Base-by-base conservation (phyloP, 2,888 invertebrate species). In the Apamea sordens region DNA sequence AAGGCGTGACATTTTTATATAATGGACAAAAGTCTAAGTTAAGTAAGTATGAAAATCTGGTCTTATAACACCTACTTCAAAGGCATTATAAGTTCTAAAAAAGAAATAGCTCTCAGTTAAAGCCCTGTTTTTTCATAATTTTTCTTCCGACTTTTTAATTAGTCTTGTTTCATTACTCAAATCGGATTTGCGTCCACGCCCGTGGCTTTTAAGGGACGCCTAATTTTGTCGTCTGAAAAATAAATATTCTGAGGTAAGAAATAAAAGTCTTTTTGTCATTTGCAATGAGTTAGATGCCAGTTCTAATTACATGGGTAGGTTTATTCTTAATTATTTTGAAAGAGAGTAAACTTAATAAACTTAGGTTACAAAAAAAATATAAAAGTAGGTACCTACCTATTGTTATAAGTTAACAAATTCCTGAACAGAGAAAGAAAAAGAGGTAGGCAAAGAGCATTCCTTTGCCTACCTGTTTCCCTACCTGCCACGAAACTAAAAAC, bases 151-250 rank as follows among this genome's bases (percentile, higher is more conserved):
- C 92, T 94, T 94, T 94, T 94, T 95, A 95, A 95, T 94, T 95
- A 94, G 93, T 92, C 93, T 90, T 93, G 91, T 95, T 95, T 95
- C 93, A 94, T 95, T 95, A 94, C 93, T 93, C 92, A 94, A 95
- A 95, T 95, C 94, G 92, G 95, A 95, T 95, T 95, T 94, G 93
- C 92, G 92, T 95, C 94, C 92, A 89, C 94, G 93, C 92, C 93
- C 91, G 92, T 90, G 93, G 92, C 93, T 92, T 92, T 93, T 92
- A 92, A 92, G 93, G 92, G 91, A 91, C 90, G 91, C 91, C 93
- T 94, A 94, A 94, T 94, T 94, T 93, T 92, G 83, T 85, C 84
- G 80, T 83, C 69, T 80, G 71, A 82, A 83, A 82, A 82, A 79
- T 70, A 91, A 91, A 89, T 89, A 87, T 89, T 86, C 86, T 79